These are phyloP conservation scores for Drosophila pseudoobscura DNA, from an alignment of 1,140 invertebrate genomes.

Conservation along the genomic window DNA sequence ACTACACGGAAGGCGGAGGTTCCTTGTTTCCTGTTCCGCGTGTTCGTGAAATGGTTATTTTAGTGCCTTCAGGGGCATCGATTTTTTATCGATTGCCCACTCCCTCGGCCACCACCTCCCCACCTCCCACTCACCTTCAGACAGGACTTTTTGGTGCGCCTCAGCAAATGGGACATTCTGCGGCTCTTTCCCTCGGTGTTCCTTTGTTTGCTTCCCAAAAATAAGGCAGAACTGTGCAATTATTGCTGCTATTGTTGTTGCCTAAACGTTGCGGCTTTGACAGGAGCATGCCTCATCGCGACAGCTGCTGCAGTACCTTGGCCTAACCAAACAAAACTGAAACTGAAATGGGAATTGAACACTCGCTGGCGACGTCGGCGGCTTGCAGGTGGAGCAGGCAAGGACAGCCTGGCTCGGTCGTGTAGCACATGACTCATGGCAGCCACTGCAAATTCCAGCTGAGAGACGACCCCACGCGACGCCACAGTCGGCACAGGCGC, in stretches of 20 bases:
- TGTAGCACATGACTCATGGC: slow-evolving; percentile 62
- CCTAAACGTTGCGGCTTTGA: slow-evolving; percentile 14
- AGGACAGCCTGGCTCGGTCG: slow-evolving; percentile 37
- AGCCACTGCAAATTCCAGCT: slow-evolving; percentile 53
- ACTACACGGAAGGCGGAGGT: not conserved
- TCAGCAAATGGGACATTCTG: slow-evolving; percentile 77
- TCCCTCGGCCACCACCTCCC: not conserved
- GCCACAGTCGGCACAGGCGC: slow-evolving; percentile 64
- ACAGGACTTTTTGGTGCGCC: slow-evolving; percentile 80
- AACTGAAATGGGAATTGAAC: slow-evolving; percentile 36
- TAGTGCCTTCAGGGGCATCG: slow-evolving; percentile 38
- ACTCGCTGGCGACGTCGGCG: slow-evolving; percentile 42
- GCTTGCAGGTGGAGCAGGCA: slow-evolving; percentile 50
- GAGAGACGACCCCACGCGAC: slow-evolving; percentile 35
- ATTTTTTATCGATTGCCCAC: slow-evolving; percentile 67
- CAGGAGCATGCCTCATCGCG: slow-evolving; percentile 45
- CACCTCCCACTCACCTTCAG: slow-evolving; percentile 67
- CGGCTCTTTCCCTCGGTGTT: slow-evolving; percentile 16
- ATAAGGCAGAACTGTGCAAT: slow-evolving; percentile 27
- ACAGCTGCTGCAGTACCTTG: slow-evolving; percentile 60
- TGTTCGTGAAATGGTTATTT: slow-evolving; percentile 15
- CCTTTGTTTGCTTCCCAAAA: not conserved
- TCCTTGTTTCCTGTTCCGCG: no score
- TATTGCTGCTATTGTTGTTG: slow-evolving; percentile 29
- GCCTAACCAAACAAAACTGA: slow-evolving; percentile 73